Evolutionary conservation across 2,888 invertebrate species (phyloP).

Genomic region (Eumacrocentrus americanus): DNA sequence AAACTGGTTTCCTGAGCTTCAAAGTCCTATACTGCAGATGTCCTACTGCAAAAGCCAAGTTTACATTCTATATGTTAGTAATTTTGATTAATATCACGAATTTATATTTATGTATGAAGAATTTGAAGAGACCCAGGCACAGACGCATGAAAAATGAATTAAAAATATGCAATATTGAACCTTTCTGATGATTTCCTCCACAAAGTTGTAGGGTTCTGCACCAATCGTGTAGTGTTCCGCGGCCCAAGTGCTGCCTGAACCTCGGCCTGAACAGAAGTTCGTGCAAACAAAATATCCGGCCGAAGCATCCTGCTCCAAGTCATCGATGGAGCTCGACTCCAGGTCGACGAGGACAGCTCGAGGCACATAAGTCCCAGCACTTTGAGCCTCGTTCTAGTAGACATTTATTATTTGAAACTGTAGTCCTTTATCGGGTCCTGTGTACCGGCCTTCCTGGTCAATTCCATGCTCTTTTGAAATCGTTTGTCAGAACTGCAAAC

Average conservation of each 20-base stretch:
- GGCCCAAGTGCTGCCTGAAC: too few relatives aligned
- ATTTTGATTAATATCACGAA: too few relatives aligned
- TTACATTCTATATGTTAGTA: too few relatives aligned
- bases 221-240: too few relatives aligned
- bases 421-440: neutral
- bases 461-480: constrained; percentile 23
- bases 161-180: neutral
- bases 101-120: too few relatives aligned
- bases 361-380: constrained; percentile 26
- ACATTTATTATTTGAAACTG: constrained; percentile 23
- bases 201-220: constrained; percentile 7
- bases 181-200: constrained; percentile 17
- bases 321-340: constrained; percentile 28
- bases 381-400: constrained; percentile 25
- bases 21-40: too few relatives aligned
- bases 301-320: constrained; percentile 18
- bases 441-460: constrained; percentile 11
- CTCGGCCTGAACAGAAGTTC: constrained; percentile 12
- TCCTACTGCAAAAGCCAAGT: too few relatives aligned
- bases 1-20: constrained; percentile 65
- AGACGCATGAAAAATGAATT: too few relatives aligned
- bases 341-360: constrained; percentile 25
- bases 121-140: too few relatives aligned
- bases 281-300: constrained; percentile 22
- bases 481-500: constrained; percentile 18